A percentile compares a stretch with the other conserved stretches of the same genome.
phyloP scores from a whole-genome alignment of 2,888 invertebrate genomes.

The Hypena proboscidalis region DNA sequence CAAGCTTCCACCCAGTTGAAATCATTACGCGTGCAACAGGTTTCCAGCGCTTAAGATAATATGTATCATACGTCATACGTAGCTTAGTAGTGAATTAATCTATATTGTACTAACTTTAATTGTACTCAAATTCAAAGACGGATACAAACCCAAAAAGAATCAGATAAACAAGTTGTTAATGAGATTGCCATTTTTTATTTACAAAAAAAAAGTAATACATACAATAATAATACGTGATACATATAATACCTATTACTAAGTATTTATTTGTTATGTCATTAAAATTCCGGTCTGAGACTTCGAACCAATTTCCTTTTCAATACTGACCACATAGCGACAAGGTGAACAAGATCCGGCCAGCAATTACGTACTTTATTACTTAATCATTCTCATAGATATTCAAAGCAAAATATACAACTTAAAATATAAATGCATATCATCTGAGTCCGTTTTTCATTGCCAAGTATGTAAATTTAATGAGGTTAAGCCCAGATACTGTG shows the following conservation, averaged over 20 bases:
- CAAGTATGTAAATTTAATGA: neutral
- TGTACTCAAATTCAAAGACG: too few species aligned
- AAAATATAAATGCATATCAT: slow-evolving; percentile 61
- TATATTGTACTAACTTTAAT: too few species aligned
- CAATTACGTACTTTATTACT: slow-evolving; percentile 58
- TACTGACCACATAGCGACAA: slow-evolving; percentile 51
- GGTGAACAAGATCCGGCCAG: slow-evolving; percentile 56
- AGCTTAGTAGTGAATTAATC: too few species aligned
- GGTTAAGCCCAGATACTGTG: slow-evolving; percentile 59
- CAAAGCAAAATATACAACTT: slow-evolving; percentile 35
- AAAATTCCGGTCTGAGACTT: slow-evolving; percentile 17
- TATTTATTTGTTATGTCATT: slow-evolving; percentile 20
- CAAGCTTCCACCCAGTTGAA: neutral
- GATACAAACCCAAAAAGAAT: neutral
- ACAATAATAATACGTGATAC: slow-evolving; percentile 39
- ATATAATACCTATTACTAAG: slow-evolving; percentile 16
- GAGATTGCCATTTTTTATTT: slow-evolving; percentile 50
- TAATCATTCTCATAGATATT: slow-evolving; percentile 51
- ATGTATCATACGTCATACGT: too few species aligned
- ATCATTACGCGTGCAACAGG: neutral
- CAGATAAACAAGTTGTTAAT: slow-evolving; percentile 22
- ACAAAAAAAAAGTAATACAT: slow-evolving; percentile 24
- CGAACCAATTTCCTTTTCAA: slow-evolving; percentile 55
- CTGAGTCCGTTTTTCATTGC: slow-evolving; percentile 24
- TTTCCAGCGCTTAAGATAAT: neutral